Base-by-base conservation (phyloP, 2,888 invertebrate species). In the Piscicola geometra region DNA sequence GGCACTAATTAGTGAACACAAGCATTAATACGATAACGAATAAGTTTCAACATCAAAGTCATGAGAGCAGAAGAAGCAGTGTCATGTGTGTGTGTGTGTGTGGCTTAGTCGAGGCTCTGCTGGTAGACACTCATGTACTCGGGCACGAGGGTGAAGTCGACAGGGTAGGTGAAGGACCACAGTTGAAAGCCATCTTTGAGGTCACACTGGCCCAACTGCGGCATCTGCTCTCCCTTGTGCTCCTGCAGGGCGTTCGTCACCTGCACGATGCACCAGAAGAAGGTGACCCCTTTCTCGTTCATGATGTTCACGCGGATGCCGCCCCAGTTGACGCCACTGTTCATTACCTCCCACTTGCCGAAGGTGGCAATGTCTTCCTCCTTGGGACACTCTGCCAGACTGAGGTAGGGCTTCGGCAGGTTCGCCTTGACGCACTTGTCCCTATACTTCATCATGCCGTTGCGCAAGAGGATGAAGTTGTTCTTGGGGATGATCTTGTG, bases 401-500 rank as follows among this genome's bases (percentile, higher is more conserved):
- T 30, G 25, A 80, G 47, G 30, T 75, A 35, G 3, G 79, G 80
- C 0, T 64, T 36, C 9, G 79, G 79, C 0, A 76, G 74, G 32
- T 68, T 50, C 56, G 77, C 68, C 60, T 33, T 70, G 52, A 80
- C 78, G 64, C 80, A 80, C 60, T 78, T 78, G 71, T 80, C 79
- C 12, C 77, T 33, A 71, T 77, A 79, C 2, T 52, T 35, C 52
- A 80, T 68, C 52, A 78, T 41, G 18, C 80, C 80, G n/a, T 76
- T 76, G 18, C 67, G 28, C n/a, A 77, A 75, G 18, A 80, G 28
- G 36, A 76, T 66, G 56, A 81, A 80, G 71, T 77, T 73, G 67
- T 81, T 81, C 66, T 71, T 77, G 15, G 81, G 81, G 30, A 81
- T 80, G 68, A 80, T 79, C 72, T 80, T 81, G 74, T 81, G 81